These are phyloP conservation scores for Acanthosepion esculentum DNA, from an alignment of 2,888 invertebrate genomes.

Conservation along the genomic window DNA sequence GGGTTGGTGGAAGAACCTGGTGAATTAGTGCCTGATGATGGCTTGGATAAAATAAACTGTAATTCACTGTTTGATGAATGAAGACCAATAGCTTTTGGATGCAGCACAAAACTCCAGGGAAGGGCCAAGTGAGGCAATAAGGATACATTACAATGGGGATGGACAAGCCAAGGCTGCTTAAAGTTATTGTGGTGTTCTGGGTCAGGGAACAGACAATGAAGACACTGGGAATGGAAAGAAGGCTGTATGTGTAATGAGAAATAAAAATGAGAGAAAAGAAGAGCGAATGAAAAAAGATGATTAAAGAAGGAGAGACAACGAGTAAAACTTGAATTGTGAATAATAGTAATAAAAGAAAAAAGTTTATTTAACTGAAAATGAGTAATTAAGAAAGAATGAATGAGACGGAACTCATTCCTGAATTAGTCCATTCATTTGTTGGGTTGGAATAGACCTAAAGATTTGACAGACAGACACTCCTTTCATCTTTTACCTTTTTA, in stretches of 20 bases:
- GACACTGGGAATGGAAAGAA: neutral
- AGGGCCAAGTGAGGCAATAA: neutral
- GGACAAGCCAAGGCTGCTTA: neutral
- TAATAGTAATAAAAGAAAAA: no score
- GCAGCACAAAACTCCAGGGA: no score
- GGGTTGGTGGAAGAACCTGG: neutral
- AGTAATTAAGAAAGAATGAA: no score
- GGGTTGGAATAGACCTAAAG: no score
- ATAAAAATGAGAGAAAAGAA: neutral
- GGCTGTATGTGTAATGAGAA: neutral
- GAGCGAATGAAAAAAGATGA: no score
- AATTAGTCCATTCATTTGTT: no score
- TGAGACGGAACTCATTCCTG: no score
- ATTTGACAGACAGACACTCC: no score
- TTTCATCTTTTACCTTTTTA: no score
- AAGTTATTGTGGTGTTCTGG: neutral
- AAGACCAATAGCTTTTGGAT: no score
- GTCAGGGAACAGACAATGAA: neutral
- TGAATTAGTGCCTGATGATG: neutral
- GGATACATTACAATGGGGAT: neutral
- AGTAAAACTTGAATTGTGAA: neutral
- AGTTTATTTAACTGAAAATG: no score
- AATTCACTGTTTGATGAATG: neutral
- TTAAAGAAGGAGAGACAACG: neutral
- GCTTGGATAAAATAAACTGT: neutral